Percentiles rank a stretch among this genome's conserved stretches.
These are phyloP conservation scores for Acropora tenuis DNA, from an alignment of 64 coral and sea anemone genomes.

Conservation along the genomic window DNA sequence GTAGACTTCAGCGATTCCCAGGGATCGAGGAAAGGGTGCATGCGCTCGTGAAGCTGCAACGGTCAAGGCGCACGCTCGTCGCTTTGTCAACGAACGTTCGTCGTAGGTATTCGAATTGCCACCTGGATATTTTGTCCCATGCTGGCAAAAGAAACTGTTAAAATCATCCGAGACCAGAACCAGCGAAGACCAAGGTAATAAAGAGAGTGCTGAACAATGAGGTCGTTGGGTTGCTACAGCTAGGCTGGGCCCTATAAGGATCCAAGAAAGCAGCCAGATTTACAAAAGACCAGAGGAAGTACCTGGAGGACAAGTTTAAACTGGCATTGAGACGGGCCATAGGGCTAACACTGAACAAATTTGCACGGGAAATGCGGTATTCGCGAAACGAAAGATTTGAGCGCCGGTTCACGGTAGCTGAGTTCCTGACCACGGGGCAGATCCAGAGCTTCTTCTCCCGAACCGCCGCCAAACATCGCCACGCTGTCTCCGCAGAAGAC, in stretches of 20 bases:
- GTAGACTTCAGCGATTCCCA: slow-evolving; percentile 24
- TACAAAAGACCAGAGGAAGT: slow-evolving; percentile 42
- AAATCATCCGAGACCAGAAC: background rate
- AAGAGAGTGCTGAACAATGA: background rate
- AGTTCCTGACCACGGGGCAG: slow-evolving; percentile 55
- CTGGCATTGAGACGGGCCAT: slow-evolving; percentile 43
- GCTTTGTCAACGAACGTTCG: slow-evolving; percentile 1
- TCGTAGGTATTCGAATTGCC: background rate
- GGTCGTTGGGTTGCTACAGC: background rate
- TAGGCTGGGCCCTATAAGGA: slow-evolving; percentile 54
- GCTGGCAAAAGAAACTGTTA: background rate
- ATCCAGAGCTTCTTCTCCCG: slow-evolving; percentile 56
- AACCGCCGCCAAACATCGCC: slow-evolving; percentile 53
- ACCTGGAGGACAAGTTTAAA: slow-evolving; percentile 60
- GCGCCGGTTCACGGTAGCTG: slow-evolving; percentile 40
- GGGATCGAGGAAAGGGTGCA: background rate
- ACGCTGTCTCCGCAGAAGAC: background rate
- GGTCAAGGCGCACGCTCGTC: background rate
- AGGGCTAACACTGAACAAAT: slow-evolving; percentile 38
- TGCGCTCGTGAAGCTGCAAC: slow-evolving; percentile 18
- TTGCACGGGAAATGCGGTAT: slow-evolving; percentile 41
- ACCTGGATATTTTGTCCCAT: background rate
- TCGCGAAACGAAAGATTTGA: slow-evolving; percentile 22
- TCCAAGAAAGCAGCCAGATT: slow-evolving; percentile 49
- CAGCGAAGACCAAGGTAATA: background rate